These are phyloP conservation scores for Ephestia elutella DNA, from an alignment of 1,140 invertebrate genomes.

Conservation along the genomic window DNA sequence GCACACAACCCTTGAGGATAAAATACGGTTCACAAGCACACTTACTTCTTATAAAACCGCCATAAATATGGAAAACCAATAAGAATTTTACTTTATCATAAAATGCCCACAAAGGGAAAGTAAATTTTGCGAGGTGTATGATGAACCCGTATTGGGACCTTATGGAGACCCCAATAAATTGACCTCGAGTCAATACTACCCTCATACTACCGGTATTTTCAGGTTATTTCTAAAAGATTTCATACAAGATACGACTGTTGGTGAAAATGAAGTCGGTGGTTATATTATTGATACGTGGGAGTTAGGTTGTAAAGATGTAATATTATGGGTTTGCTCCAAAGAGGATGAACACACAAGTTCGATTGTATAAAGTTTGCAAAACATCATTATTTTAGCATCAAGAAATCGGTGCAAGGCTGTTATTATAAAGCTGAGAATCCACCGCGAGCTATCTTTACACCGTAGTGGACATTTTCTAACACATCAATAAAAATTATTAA, in stretches of 20 bases:
- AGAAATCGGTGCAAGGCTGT: too few relatives aligned
- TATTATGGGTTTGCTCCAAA: not conserved
- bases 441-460: too few relatives aligned
- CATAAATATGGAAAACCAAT: conserved; percentile 9
- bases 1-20: not conserved
- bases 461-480: too few relatives aligned
- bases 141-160: conserved; percentile 6
- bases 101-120: conserved; percentile 6
- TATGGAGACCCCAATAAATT: conserved; percentile 13
- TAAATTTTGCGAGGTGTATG: conserved; percentile 9
- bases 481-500: too few relatives aligned
- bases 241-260: not conserved
- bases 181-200: conserved; percentile 14
- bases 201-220: not conserved
- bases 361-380: conserved; percentile 4
- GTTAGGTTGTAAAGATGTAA: not conserved
- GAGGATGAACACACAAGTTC: too few relatives aligned
- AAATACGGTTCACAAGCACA: not conserved
- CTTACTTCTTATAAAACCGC: not conserved
- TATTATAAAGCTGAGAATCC: too few relatives aligned
- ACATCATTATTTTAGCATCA: not conserved
- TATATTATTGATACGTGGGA: conserved; percentile 1
- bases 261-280: not conserved
- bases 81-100: conserved; percentile 11
- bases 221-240: not conserved